Evolutionary conservation across 2,888 invertebrate genomes (phyloP), one percentile per base, ranked within the genome.

Genomic region (Chrysodeixis includens): DNA sequence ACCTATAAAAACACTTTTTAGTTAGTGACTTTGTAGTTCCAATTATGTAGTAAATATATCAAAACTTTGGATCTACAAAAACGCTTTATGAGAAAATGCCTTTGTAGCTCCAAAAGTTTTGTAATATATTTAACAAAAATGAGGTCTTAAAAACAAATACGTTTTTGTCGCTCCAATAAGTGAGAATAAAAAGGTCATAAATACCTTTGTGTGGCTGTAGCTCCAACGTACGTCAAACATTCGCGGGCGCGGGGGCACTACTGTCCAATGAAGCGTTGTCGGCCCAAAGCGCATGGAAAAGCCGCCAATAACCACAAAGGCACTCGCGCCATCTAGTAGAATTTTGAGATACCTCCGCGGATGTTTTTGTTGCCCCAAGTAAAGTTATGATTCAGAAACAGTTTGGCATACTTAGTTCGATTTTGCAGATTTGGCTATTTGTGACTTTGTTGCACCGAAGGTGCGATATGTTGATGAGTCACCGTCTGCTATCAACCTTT

Each of bases 401-500:
- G 52, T 59, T 59, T 52, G 51, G 59, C 40, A 22, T 59, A 59
- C 40, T 35, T 59, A 52, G 12, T 12, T 59, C 51, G 35, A 22
- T 59, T 52, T 59, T 59, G 59, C 59, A 22, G 32, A 40, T 59
- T 59, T 59, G 49, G 49, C 49, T 49, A 49, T 49, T 49, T 49
- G 20, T 49, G 49, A 40, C 40, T 40, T 40, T 40, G 40, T 40
- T 40, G 40, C 40, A 40, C 40, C 68, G 69, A 72, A 62, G 72
- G 66, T 53, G 69, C 71, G 69, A 71, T 71, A 69, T 30, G 30
- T 30, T 70, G 81, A 86, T 12, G 83, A 82, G 65, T 90, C 89
- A 10, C 88, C 88, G 75, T 87, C 88, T n/a, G 85, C 86, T 12
- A 89, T 76, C 44, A 87, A 69, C 62, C 74, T 67, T 1, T 32